These are phyloP conservation scores for Scaptomyza caliginosa DNA, from an alignment of 2,888 invertebrate species.

Conservation along the genomic window DNA sequence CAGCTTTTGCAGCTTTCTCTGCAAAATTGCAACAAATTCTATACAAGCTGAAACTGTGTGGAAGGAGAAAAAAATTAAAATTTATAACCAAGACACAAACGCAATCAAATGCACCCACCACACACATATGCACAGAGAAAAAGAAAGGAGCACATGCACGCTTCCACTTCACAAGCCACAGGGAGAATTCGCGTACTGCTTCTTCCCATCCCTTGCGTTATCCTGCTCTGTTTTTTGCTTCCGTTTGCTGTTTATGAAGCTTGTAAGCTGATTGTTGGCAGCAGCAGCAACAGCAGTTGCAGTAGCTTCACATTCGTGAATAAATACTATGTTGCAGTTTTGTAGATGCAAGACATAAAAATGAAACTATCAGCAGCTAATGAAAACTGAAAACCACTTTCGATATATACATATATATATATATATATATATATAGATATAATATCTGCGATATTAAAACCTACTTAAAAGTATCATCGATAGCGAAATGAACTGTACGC, in stretches of 20 bases:
- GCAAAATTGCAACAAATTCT: slow-evolving; percentile 20
- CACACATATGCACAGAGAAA: slow-evolving; percentile 7
- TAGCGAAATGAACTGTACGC: neutral
- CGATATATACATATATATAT: neutral
- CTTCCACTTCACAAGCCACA: slow-evolving; percentile 33
- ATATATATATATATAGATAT: neutral
- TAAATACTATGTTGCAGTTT: slow-evolving; percentile 57
- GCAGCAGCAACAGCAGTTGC: slow-evolving; percentile 20
- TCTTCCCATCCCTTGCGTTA: neutral
- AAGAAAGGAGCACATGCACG: slow-evolving; percentile 6
- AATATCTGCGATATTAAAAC: neutral
- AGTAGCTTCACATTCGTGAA: slow-evolving; percentile 60
- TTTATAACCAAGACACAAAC: slow-evolving; percentile 71
- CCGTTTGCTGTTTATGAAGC: slow-evolving; percentile 65
- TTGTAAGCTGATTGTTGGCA: slow-evolving; percentile 68
- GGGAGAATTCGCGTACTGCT: slow-evolving; percentile 11
- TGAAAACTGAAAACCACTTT: slow-evolving; percentile 27
- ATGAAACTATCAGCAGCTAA: slow-evolving; percentile 34
- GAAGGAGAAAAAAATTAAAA: slow-evolving; percentile 62
- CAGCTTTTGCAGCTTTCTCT: neutral
- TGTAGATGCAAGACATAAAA: slow-evolving; percentile 16
- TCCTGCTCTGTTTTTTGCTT: slow-evolving; percentile 22
- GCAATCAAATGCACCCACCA: slow-evolving; percentile 65
- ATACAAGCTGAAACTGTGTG: slow-evolving; percentile 17
- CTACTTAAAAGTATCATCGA: neutral